These are phyloP conservation scores for Distichodus sexfasciatus DNA, from an alignment of 2,797 vertebrate genomes.

Conservation along the genomic window DNA sequence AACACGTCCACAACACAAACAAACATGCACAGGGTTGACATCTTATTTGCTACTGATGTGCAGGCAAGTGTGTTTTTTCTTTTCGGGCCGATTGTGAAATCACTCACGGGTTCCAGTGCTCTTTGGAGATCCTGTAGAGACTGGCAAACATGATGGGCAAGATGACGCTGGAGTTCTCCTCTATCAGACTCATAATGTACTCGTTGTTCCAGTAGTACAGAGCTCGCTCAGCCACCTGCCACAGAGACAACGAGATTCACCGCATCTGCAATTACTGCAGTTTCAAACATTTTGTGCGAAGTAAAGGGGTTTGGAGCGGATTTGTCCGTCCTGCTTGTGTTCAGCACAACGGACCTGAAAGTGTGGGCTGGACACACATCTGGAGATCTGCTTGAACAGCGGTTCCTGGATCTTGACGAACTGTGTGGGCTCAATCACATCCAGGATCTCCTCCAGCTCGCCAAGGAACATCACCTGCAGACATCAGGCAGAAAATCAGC, in stretches of 20 bases:
- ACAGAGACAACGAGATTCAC: background rate
- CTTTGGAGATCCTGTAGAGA: constrained; percentile 99
- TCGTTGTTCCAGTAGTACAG: constrained; percentile 99
- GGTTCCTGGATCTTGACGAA: constrained; percentile 99
- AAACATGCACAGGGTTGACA: no score
- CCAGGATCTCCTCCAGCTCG: constrained; percentile 97
- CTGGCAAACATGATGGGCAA: constrained; percentile 99
- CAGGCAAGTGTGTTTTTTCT: no score
- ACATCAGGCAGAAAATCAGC: background rate
- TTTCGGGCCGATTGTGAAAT: background rate
- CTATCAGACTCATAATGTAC: constrained; percentile 99
- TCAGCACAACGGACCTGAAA: constrained; percentile 82
- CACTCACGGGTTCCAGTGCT: constrained; percentile 98
- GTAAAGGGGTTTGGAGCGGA: background rate
- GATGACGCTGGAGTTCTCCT: constrained; percentile 98
- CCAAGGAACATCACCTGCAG: constrained; percentile 96
- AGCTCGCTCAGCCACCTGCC: constrained; percentile 93
- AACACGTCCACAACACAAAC: no score
- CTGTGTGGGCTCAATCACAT: constrained; percentile 97
- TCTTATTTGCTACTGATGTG: no score
- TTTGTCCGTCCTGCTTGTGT: background rate
- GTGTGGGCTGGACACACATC: constrained; percentile 98
- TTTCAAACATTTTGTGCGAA: background rate
- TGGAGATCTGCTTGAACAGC: constrained; percentile 98
- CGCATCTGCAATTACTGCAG: background rate